Conservation (phyloP, 2,113 vertebrate species). For the Hepsetus odoe region DNA sequence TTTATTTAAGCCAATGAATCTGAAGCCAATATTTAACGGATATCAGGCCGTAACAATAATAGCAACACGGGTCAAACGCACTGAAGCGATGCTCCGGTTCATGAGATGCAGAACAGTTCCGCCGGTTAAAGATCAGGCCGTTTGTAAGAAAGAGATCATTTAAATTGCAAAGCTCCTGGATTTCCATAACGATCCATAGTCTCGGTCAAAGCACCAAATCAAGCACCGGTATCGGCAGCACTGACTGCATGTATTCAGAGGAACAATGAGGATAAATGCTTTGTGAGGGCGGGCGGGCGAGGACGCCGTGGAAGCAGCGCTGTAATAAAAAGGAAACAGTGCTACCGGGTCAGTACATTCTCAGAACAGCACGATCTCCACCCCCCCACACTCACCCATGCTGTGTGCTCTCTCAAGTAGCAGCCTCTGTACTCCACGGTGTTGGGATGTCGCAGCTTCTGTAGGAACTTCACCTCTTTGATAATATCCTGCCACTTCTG, state of each 20-base stretch:
- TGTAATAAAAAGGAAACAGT: slow-evolving; percentile 29
- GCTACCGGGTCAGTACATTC: slow-evolving; percentile 38
- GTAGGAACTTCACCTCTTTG: slow-evolving; percentile 92
- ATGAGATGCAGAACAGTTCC: too few species aligned
- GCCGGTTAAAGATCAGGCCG: too few species aligned
- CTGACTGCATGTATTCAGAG: not conserved
- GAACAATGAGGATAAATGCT: slow-evolving; percentile 26
- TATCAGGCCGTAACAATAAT: too few species aligned
- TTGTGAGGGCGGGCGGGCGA: not conserved
- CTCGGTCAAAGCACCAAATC: not conserved
- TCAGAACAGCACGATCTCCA: not conserved
- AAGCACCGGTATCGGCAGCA: not conserved
- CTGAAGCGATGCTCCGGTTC: too few species aligned
- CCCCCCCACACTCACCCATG: slow-evolving; percentile 81
- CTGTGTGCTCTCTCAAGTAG: slow-evolving; percentile 92
- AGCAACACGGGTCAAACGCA: too few species aligned
- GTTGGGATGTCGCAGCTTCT: slow-evolving; percentile 91
- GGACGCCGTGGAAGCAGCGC: not conserved
- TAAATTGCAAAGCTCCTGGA: not conserved
- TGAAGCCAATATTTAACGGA: too few species aligned
- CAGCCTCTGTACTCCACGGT: slow-evolving; percentile 92
- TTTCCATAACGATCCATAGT: not conserved
- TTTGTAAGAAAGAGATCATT: not conserved
- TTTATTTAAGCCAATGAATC: too few species aligned
- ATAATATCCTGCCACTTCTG: slow-evolving; percentile 97